Percentiles rank a stretch among this genome's conserved stretches.
phyloP scores from a whole-genome alignment of 2,888 invertebrate genomes.

The Nomada goodeniana region DNA sequence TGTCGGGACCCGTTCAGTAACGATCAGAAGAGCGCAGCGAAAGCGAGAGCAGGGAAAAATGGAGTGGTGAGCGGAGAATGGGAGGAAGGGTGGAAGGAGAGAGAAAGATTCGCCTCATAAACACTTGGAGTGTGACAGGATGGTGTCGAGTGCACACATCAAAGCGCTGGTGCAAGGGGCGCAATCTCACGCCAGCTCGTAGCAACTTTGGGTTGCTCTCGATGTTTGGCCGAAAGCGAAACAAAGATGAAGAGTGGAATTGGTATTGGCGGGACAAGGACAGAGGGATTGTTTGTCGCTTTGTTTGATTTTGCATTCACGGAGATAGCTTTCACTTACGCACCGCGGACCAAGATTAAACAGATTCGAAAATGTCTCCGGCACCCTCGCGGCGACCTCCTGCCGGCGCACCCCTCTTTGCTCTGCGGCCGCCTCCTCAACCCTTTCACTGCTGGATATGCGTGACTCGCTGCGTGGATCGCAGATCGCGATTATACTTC shows the following conservation, averaged over 20 bases:
- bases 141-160: conserved; percentile 80
- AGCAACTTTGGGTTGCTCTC: conserved; percentile 77
- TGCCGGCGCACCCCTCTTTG: conserved; percentile 26
- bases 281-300: conserved; percentile 82
- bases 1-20: conserved; percentile 69
- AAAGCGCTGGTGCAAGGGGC: conserved; percentile 73
- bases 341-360: conserved; percentile 83
- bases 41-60: conserved; percentile 44
- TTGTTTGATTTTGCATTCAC: conserved; percentile 84
- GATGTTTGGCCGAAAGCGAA: conserved; percentile 26
- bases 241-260: conserved; percentile 18
- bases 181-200: conserved; percentile 57
- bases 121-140: conserved; percentile 79
- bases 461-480: conserved; percentile 43
- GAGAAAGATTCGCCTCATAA: conserved; percentile 76
- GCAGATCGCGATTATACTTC: conserved; percentile 17
- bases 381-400: conserved; percentile 49
- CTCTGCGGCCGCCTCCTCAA: conserved; percentile 5
- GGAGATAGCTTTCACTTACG: conserved; percentile 84
- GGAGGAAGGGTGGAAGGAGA: conserved; percentile 27
- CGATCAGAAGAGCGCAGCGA: conserved; percentile 74
- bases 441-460: conserved; percentile 33
- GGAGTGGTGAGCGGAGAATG: conserved; percentile 12
- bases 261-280: conserved; percentile 6
- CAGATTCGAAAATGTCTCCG: conserved; percentile 83